phyloP scores from a whole-genome alignment of 2,797 vertebrate species.

The Bryconaethiops microstoma region DNA sequence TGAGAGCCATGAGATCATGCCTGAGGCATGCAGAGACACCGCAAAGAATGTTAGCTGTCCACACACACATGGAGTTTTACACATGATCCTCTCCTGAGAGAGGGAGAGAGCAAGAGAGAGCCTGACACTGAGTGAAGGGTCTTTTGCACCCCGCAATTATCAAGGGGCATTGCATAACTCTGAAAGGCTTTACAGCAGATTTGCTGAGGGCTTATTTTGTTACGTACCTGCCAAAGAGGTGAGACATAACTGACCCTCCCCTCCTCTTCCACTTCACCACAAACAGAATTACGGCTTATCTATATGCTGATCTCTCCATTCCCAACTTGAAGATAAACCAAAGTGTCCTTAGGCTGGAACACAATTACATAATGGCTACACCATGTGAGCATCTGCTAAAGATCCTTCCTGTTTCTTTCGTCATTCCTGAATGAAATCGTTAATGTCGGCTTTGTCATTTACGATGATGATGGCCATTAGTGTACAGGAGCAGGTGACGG shows the following conservation, averaged over 20 bases:
- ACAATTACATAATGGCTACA: background rate
- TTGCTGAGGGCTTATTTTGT: background rate
- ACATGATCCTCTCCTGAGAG: constrained; percentile 15
- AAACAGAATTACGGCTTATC: background rate
- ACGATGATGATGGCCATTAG: constrained; percentile 26
- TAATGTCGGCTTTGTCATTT: constrained; percentile 39
- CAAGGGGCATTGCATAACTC: background rate
- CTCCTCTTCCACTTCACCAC: background rate
- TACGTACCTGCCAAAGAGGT: background rate
- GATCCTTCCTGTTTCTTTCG: background rate
- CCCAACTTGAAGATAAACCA: background rate
- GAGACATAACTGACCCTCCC: constrained; percentile 38
- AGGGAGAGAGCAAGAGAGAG: background rate
- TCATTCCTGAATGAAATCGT: background rate
- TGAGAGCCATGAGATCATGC: constrained; percentile 40
- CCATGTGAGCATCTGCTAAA: background rate
- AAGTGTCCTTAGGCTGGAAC: background rate
- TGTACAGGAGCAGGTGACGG: constrained; percentile 4
- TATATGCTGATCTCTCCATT: background rate
- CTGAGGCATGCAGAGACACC: constrained; percentile 46
- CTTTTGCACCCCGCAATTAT: background rate
- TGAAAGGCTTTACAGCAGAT: background rate
- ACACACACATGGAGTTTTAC: constrained; percentile 20
- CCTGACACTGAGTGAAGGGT: background rate
- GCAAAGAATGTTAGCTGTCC: constrained; percentile 34